Conservation (phyloP, 1,140 invertebrate genomes). For the Hetaerina americana region DNA sequence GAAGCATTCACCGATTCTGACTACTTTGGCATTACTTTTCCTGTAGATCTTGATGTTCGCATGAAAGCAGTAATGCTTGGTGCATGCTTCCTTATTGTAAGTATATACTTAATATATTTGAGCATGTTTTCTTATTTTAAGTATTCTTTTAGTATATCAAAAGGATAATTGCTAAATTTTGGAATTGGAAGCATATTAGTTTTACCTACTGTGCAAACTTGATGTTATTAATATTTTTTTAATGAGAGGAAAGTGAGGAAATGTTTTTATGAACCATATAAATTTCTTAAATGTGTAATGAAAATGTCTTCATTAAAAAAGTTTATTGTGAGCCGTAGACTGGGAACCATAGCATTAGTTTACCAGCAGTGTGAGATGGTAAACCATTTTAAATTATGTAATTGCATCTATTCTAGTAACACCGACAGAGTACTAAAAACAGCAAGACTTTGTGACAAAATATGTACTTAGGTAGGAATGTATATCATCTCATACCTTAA, state of each 20-base stretch:
- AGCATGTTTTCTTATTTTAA: not conserved
- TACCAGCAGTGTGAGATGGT: too few relatives aligned
- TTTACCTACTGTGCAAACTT: not conserved
- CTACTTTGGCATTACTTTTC: constrained; percentile 66
- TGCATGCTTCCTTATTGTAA: constrained; percentile 58
- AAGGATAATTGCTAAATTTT: too few relatives aligned
- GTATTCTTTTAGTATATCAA: too few relatives aligned
- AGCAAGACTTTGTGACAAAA: too few relatives aligned
- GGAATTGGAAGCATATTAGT: not conserved
- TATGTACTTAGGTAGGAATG: too few relatives aligned
- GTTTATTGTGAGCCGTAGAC: too few relatives aligned
- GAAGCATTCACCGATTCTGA: constrained; percentile 64
- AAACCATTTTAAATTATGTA: too few relatives aligned
- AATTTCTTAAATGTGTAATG: not conserved
- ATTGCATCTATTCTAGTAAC: too few relatives aligned
- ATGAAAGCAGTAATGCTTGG: constrained; percentile 70
- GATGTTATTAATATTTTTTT: not conserved
- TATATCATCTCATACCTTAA: too few relatives aligned
- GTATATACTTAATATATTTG: constrained; percentile 23
- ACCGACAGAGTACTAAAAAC: too few relatives aligned
- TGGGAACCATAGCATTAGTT: too few relatives aligned
- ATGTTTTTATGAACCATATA: not conserved
- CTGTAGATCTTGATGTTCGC: constrained; percentile 63
- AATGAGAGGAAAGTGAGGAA: not conserved
- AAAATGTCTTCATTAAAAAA: too few relatives aligned